Base-by-base conservation (phyloP, 2,797 vertebrate genomes). In the Sternarchorhynchus goeldii region DNA sequence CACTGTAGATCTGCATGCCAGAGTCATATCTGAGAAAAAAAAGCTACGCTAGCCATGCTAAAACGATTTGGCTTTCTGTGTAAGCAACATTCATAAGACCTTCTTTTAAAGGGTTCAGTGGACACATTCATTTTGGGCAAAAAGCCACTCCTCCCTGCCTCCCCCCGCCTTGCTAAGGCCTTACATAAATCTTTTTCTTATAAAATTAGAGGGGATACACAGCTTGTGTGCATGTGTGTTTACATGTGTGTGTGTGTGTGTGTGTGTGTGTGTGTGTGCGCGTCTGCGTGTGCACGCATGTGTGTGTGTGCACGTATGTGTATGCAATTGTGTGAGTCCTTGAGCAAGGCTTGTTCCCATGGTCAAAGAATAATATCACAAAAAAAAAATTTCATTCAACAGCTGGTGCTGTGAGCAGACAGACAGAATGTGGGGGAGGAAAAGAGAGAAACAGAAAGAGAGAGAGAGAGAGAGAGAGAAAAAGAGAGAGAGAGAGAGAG, bases 361-460 rank as follows among this genome's bases (percentile, higher is more conserved):
- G 68, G 68, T 70, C 53, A 57, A 57, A 70, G 53, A 70, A 70
- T 70, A 70, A 69, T 69, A 69, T 53, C 14, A 69, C 34, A 4
- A 45, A 69, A 53, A 69, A 69, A 69, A 20, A 69, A 34, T 57
- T 31, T 70, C 50, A 70, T 57, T 18, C 68, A 70, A 14, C 68
- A 70, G 68, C 68, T 70, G 68, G 29, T 57, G 53, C 29, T 69
- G 21, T 69, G 66, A 69, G 66, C 68, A 70, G 68, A 69, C 65
- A 50, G 36, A 36, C 67, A 55, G 50, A 69, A 32, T 50, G 53
- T 69, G 53, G 31, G 50, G 53, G 31, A 70, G 31, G 18, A 36
- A 57, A 7, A 31, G 14, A 34, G 39, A 34, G 66, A 60, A 25
- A 45, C 6, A 32, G 36, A 62, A 16, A 41, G 63, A 39, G 53